phyloP scores from a whole-genome alignment of 2,113 vertebrate genomes.

The Rallus limicola region DNA sequence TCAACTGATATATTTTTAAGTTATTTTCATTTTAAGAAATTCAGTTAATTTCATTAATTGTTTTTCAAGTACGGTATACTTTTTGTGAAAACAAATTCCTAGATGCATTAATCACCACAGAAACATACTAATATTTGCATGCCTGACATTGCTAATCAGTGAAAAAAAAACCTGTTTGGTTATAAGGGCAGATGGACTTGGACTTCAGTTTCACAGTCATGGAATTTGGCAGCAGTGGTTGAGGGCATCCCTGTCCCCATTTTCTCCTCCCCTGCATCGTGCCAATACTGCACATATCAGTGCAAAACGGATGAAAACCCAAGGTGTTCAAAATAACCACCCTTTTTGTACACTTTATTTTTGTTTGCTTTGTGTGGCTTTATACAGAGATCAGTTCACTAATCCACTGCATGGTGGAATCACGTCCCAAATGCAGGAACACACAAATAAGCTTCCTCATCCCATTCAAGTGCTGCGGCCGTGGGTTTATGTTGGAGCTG shows the following conservation, averaged over 20 bases:
- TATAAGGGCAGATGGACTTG: not conserved
- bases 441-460: conserved; percentile 15
- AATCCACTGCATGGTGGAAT: not conserved
- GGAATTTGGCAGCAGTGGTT: not conserved
- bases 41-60: not conserved
- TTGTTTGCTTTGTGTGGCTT: not conserved
- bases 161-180: not conserved
- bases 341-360: not conserved
- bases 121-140: not conserved
- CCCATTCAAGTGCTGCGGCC: not conserved
- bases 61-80: not conserved
- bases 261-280: not conserved
- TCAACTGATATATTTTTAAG: not conserved
- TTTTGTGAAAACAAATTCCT: not conserved
- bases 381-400: not conserved
- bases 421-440: accelerated
- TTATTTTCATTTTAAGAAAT: not conserved
- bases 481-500: conserved; percentile 19
- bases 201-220: not conserved
- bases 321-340: not conserved
- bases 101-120: not conserved
- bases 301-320: not conserved
- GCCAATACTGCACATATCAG: accelerated
- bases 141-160: not conserved
- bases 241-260: not conserved